Evolutionary conservation across 1,140 invertebrate genomes (phyloP).

Genomic region (Cephus cinctus): DNA sequence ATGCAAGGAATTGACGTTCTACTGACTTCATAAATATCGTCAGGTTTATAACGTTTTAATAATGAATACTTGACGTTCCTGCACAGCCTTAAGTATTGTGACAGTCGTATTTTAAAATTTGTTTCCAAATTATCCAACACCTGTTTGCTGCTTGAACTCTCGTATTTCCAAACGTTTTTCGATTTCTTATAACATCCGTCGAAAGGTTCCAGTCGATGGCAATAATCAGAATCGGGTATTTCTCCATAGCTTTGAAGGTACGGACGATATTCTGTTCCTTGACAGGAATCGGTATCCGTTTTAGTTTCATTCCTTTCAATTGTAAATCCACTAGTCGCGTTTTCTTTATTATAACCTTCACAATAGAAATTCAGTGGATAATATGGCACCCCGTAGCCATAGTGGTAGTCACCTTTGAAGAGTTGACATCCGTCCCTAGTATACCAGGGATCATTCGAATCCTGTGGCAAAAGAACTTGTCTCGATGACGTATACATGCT

Average conservation of each 20-base stretch:
- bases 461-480: too few species aligned
- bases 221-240: too few species aligned
- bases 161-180: too few species aligned
- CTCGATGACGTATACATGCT: too few species aligned
- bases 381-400: too few species aligned
- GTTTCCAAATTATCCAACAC: conserved; percentile 17
- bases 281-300: too few species aligned
- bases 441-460: too few species aligned
- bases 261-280: neutral
- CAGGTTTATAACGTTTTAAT: conserved; percentile 13
- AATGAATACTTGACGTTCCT: conserved; percentile 26
- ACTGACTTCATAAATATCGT: conserved; percentile 18
- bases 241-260: neutral
- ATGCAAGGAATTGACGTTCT: conserved; percentile 11
- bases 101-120: conserved; percentile 23
- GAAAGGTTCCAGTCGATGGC: too few species aligned
- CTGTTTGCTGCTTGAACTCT: too few species aligned
- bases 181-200: too few species aligned
- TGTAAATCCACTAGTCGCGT: too few species aligned
- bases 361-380: neutral
- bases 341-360: neutral
- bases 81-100: conserved; percentile 30
- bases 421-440: neutral
- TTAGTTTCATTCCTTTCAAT: too few species aligned
- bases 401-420: neutral